A percentile compares a stretch with the other conserved stretches of the same genome.
Evolutionary conservation across 2,888 invertebrate species (phyloP).

Genomic region (Venusia cambrica): DNA sequence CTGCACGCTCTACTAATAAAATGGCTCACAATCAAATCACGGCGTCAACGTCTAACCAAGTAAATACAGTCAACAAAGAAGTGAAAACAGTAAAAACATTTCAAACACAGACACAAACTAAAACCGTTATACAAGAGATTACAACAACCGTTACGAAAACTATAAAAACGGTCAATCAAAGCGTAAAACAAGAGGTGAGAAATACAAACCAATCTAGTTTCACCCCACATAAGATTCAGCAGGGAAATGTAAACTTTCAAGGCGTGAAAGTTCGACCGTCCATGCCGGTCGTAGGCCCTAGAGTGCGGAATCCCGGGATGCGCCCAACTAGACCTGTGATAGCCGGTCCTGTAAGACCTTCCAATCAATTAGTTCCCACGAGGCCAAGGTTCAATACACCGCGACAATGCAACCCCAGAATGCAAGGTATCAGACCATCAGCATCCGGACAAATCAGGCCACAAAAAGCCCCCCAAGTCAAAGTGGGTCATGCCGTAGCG

Average conservation of each 20-base stretch:
- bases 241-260: conserved; percentile 44
- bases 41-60: conserved; percentile 47
- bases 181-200: conserved; percentile 57
- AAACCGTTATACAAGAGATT: conserved; percentile 71
- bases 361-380: conserved; percentile 48
- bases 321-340: conserved; percentile 33
- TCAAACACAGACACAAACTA: conserved; percentile 62
- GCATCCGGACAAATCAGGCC: conserved; percentile 37
- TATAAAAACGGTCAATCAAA: conserved; percentile 68
- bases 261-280: conserved; percentile 53
- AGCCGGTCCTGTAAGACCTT: conserved; percentile 33
- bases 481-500: conserved; percentile 52
- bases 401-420: conserved; percentile 36
- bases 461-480: conserved; percentile 45
- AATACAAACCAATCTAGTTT: conserved; percentile 41
- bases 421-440: conserved; percentile 37
- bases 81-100: conserved; percentile 63
- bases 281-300: conserved; percentile 13
- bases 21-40: conserved; percentile 42
- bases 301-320: conserved; percentile 33
- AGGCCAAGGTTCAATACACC: conserved; percentile 44
- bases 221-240: conserved; percentile 40
- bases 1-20: conserved; percentile 19
- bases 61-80: conserved; percentile 61
- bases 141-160: conserved; percentile 76